Percentiles rank a stretch among this genome's conserved stretches.
These are phyloP conservation scores for Amphipyra berbera DNA, from an alignment of 2,888 invertebrate genomes.

Conservation along the genomic window DNA sequence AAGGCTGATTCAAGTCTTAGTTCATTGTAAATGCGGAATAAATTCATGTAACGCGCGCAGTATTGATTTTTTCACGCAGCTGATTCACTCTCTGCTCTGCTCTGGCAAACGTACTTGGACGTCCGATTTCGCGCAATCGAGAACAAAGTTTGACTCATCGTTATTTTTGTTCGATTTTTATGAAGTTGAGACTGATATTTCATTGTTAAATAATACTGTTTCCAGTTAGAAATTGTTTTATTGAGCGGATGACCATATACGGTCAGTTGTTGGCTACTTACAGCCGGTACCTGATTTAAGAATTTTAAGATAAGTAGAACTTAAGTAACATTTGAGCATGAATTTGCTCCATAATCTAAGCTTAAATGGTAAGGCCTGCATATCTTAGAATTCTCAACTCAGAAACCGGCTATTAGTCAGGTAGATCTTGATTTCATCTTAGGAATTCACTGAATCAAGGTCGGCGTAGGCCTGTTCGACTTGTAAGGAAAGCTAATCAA, in stretches of 20 bases:
- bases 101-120: conserved; percentile 50
- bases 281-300: not conserved
- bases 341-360: too few species aligned
- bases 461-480: conserved; percentile 55
- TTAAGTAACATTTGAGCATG: too few species aligned
- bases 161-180: conserved; percentile 72
- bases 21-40: conserved; percentile 39
- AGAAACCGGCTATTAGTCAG: too few species aligned
- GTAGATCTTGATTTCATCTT: conserved; percentile 52
- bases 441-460: conserved; percentile 58
- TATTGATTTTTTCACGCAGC: conserved; percentile 86
- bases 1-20: conserved; percentile 23
- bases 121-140: conserved; percentile 76
- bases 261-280: conserved; percentile 33
- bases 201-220: conserved; percentile 39
- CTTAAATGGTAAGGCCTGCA: too few species aligned
- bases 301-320: too few species aligned
- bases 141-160: conserved; percentile 76
- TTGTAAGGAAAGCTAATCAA: conserved; percentile 58
- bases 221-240: conserved; percentile 52
- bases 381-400: too few species aligned
- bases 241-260: conserved; percentile 31
- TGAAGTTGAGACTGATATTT: conserved; percentile 54
- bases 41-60: conserved; percentile 62
- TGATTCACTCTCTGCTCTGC: conserved; percentile 79